Evolutionary conservation across 2,797 vertebrate genomes (phyloP), one percentile per base, ranked within the genome.

Genomic region (Oreochromis grahami): DNA sequence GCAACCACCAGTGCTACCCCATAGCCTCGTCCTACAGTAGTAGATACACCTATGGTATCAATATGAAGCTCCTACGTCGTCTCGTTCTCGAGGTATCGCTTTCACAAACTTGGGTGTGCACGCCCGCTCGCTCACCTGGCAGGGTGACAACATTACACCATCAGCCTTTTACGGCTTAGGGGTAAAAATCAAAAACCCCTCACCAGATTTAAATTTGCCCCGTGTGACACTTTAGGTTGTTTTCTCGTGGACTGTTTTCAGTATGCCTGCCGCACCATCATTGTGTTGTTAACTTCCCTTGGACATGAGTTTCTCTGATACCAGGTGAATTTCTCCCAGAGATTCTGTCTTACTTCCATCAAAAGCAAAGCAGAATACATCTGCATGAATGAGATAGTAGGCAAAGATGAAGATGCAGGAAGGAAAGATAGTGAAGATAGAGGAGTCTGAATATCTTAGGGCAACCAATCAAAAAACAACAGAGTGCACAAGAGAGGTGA

Each of bases 41-140:
- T 60, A 60, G 17, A 36, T 60, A 60, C 56, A 36, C 32, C 17
- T 34, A 36, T 60, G 32, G 29, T 60, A 1, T 36, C 17, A 12
- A n/a, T 60, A 34, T 19, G 56, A 60, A 60, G 56, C 32, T 60
- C 17, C 17, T 36, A n/a, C 0, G 1, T 60, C 0, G 0, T 19
- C 56, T 60, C 0, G 6, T 5, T 60, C 56, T 36, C 1, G 1
- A 60, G 9, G 32, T 60, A 60, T 60, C 56, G 7, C 52, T 55
- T 26, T 26, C 52, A 60, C 32, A 60, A 36, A 60, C 56, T 60
- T 60, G 19, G 9, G 3, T 34, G 56, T 34, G 56, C 5, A 2
- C 15, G 5, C 9, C 29, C 9, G 9, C 56, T 19, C 2, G 3
- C 29, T 60, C 3, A 60, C 29, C 29, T 34, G 29, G 17, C 56